Conservation (phyloP, 2,888 invertebrate species). For the Esperia sulphurella region DNA sequence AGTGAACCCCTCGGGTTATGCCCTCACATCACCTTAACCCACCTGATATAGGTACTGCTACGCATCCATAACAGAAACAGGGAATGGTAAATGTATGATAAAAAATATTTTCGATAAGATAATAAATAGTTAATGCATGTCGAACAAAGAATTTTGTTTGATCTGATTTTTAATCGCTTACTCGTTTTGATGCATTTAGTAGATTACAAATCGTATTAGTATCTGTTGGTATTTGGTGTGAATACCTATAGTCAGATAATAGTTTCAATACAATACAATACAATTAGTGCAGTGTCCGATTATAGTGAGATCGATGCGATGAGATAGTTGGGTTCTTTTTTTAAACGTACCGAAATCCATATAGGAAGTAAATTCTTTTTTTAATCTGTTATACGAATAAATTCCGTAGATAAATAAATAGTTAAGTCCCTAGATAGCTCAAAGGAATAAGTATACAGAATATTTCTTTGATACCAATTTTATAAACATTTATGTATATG, state of each 20-base stretch:
- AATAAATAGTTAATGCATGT: not conserved
- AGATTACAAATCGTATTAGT: not conserved
- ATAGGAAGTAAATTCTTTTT: too few species aligned
- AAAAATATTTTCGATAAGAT: not conserved
- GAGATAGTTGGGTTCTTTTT: too few species aligned
- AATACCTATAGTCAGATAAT: not conserved
- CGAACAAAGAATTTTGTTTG: not conserved
- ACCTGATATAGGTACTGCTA: conserved; percentile 19
- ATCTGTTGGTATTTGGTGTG: not conserved
- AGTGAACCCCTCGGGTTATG: conserved; percentile 17
- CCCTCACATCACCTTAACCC: conserved; percentile 34
- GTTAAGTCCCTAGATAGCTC: too few species aligned
- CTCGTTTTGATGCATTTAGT: not conserved
- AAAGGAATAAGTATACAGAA: too few species aligned
- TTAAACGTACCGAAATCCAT: too few species aligned
- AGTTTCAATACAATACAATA: too few species aligned
- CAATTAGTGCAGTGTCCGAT: too few species aligned
- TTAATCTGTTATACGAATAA: too few species aligned
- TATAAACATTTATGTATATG: too few species aligned
- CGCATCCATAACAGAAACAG: not conserved
- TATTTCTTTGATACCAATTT: too few species aligned
- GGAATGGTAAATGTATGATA: not conserved
- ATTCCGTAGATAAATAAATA: too few species aligned
- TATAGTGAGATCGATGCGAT: too few species aligned
- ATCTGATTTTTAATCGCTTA: not conserved